Base-by-base conservation (phyloP, 2,888 invertebrate species). In the Phasia obesa region DNA sequence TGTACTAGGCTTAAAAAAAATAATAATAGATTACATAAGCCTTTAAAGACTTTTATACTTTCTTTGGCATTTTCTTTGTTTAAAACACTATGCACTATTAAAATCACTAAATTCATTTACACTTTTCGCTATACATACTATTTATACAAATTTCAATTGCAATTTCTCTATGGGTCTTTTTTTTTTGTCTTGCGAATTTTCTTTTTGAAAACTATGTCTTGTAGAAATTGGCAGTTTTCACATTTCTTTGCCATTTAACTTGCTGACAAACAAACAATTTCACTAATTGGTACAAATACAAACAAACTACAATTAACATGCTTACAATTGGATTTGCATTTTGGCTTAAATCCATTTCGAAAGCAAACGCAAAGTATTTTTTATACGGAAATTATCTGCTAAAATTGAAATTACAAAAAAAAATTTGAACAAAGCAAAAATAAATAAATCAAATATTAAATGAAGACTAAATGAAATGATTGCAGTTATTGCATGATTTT, bases 141-240 rank as follows among this genome's bases (percentile, higher is more conserved):
- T n/a, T n/a, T n/a, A 35, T 31, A 47, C 6, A 25, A 27, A 44
- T 15, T 47, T 69, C 25, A 44, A 53, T 74, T 64, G 17, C 53
- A 17, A 60, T 74, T 67, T 51, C 67, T 23, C 73, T 70, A 49
- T 74, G 57, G 35, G 31, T 42, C 47, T 69, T 64, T 70, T 62
- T 64, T n/a, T 70, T 44, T 47, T 44, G 9, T 13, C 11, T 51
- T 31, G 5, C 31, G 6, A 1, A 31, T 31, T 60, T 59, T 31
- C 17, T 71, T 35, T 55, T 59, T 65, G 44, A 65, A 73, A 83
- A 9, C 71, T 64, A 31, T 76, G 67, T 76, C 65, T 84, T 38
- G 84, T 71, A 75, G 71, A 83, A 83, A 83, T 83, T 83, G 83
- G 83, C 83, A 83, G 78, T 79, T 82, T 75, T 76, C 77, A 76